phyloP scores from a whole-genome alignment of 2,797 vertebrate genomes.

The Pseudomugil gertrudae region DNA sequence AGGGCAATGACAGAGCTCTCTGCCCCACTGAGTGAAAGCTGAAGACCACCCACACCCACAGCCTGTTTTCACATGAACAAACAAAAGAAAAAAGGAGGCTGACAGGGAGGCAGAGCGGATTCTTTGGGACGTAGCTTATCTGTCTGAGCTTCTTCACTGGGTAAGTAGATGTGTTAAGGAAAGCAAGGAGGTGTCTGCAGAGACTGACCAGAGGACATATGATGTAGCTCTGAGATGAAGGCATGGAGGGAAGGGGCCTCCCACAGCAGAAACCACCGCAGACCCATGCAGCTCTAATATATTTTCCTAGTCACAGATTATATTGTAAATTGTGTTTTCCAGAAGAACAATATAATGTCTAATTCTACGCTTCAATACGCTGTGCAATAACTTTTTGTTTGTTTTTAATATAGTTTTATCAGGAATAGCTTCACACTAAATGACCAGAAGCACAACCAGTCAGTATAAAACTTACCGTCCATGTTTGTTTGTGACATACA shows the following conservation, averaged over 20 bases:
- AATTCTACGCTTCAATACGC: too few species aligned
- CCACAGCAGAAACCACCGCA: constrained; percentile 35
- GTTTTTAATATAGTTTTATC: too few species aligned
- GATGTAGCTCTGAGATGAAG: constrained; percentile 46
- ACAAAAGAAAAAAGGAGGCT: constrained; percentile 16
- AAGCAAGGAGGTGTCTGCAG: constrained; percentile 42
- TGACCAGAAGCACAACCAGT: too few species aligned
- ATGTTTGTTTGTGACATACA: too few species aligned
- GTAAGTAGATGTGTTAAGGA: constrained; percentile 52
- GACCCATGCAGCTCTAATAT: not conserved
- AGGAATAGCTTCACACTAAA: too few species aligned
- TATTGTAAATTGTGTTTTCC: too few species aligned
- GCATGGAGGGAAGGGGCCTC: constrained; percentile 31
- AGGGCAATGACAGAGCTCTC: constrained; percentile 6
- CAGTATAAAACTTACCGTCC: too few species aligned
- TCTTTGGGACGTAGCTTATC: constrained; percentile 49
- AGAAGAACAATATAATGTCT: too few species aligned
- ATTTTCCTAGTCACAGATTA: too few species aligned
- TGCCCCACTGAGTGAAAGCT: constrained; percentile 38
- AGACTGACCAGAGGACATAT: constrained; percentile 47
- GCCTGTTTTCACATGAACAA: constrained; percentile 12
- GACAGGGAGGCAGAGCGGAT: constrained; percentile 21
- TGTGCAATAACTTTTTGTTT: too few species aligned
- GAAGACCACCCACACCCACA: constrained; percentile 17
- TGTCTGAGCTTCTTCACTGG: constrained; percentile 53